Evolutionary conservation across 2,113 vertebrate species (phyloP), one percentile per base, ranked within the genome.

Genomic region (Apistogramma diplotaenia): DNA sequence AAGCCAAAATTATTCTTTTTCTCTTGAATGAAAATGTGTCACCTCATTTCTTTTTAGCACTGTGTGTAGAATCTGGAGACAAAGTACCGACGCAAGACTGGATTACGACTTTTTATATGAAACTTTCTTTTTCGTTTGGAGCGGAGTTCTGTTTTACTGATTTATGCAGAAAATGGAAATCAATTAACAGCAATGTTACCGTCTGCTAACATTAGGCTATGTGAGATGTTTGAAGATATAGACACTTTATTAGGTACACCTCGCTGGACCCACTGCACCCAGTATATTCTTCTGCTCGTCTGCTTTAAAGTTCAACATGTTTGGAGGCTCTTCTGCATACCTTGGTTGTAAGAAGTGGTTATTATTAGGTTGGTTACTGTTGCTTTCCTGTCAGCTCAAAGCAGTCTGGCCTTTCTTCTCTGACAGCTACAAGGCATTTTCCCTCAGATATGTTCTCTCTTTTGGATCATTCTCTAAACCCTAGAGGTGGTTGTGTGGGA

Each of bases 11-110:
- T 60, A 73, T 53, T 87, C 61, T 53, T 33, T 23, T 49, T 57
- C 65, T 33, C 55, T 46, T 67, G 37, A 46, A 70, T 53, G 27
- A 78, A 86, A 89, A 85, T 60, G 71, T 87, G 85, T 88, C 89
- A 74, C 73, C 78, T 6, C 35, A 7, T 86, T 90, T 85, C 43
- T 74, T 78, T 81, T 84, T 12, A 78, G 25, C 1, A 1, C 53
- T 18, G 49, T n/a, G 72, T 40, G 29, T 19, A 49, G 40, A 75
- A 74, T 56, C 23, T 4, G 31, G 31, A 71, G 54, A 55, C 10
- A 46, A 72, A 84, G 71, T 51, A 16, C 40, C 37, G 57, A 80
- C 46, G 51, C 35, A 18, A 79, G 65, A 60, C n/a, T 18, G 46
- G 76, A 58, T 72, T 76, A 54, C 0, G 25, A 83, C 37, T 43